Conservation (phyloP, 2,113 vertebrate species). For the Caranx melampygus region DNA sequence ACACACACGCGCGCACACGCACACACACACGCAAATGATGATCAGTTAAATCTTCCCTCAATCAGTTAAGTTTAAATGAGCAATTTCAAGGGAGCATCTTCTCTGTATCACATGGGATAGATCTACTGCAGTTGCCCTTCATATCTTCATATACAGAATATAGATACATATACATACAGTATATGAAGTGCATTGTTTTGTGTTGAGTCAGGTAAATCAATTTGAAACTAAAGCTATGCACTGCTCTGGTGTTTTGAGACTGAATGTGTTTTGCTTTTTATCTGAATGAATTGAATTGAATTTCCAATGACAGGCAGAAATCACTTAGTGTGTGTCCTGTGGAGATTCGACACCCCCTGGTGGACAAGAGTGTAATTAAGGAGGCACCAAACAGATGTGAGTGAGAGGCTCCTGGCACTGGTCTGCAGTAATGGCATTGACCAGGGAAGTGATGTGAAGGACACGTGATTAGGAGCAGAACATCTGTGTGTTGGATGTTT, state of each 20-base stretch:
- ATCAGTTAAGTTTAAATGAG: neutral
- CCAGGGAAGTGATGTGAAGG: neutral
- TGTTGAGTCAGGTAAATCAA: neutral
- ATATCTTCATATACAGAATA: neutral
- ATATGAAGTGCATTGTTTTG: neutral
- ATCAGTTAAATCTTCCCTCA: too few species aligned
- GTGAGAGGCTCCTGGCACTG: neutral
- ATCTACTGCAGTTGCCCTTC: neutral
- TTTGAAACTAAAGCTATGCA: neutral
- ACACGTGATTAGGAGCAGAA: too few species aligned
- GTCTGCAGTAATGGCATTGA: neutral
- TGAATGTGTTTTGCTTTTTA: neutral
- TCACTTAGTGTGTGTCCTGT: slow-evolving; percentile 15
- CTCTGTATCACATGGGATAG: neutral
- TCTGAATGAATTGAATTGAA: neutral
- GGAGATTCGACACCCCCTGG: slow-evolving; percentile 50
- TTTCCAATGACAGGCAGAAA: neutral
- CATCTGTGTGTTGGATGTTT: neutral
- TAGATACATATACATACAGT: neutral
- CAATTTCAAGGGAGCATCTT: neutral
- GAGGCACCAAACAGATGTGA: neutral
- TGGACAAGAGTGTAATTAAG: slow-evolving; percentile 40
- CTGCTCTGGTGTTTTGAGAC: neutral
- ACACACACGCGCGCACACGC: too few species aligned
- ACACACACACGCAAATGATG: neutral